phyloP scores from a whole-genome alignment of 2,113 vertebrate genomes.

The Pachypanchax playfairii region DNA sequence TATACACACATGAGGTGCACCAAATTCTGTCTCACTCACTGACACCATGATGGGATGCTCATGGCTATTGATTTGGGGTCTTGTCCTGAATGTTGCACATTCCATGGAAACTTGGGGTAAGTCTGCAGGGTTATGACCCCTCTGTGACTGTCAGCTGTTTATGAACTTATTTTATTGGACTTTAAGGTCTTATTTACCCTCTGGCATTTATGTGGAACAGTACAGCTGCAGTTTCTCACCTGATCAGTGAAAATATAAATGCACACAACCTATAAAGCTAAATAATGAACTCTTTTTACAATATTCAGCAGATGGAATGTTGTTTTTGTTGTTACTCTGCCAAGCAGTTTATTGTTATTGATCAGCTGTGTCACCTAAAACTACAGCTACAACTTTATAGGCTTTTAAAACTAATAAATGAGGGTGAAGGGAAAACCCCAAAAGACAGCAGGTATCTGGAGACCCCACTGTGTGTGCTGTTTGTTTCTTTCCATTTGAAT shows the following conservation, averaged over 20 bases:
- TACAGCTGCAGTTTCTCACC: constrained; percentile 26
- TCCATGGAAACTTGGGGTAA: constrained; percentile 68
- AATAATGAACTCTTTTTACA: constrained; percentile 8
- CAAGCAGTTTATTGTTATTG: constrained; percentile 28
- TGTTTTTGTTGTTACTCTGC: constrained; percentile 24
- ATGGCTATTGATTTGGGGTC: constrained; percentile 66
- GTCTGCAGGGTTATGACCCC: constrained; percentile 52
- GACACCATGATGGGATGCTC: constrained; percentile 71
- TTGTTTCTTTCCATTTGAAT: constrained; percentile 46
- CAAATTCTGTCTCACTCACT: constrained; percentile 39
- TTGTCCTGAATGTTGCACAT: constrained; percentile 64
- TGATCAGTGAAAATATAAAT: constrained; percentile 51
- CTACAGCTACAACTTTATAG: constrained; percentile 36
- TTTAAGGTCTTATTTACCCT: constrained; percentile 56
- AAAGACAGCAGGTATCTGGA: constrained; percentile 9
- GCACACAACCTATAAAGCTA: constrained; percentile 30
- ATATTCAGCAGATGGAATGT: constrained; percentile 18
- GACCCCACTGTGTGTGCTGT: constrained; percentile 6
- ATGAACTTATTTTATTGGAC: constrained; percentile 57
- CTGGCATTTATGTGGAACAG: constrained; percentile 45
- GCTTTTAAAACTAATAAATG: constrained; percentile 51
- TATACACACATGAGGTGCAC: constrained; percentile 15
- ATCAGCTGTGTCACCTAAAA: constrained; percentile 36
- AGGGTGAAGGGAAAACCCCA: constrained; percentile 32
- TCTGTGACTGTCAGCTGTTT: constrained; percentile 61